phyloP scores from a whole-genome alignment of 2,888 invertebrate genomes.

The Mythimna vitellina region DNA sequence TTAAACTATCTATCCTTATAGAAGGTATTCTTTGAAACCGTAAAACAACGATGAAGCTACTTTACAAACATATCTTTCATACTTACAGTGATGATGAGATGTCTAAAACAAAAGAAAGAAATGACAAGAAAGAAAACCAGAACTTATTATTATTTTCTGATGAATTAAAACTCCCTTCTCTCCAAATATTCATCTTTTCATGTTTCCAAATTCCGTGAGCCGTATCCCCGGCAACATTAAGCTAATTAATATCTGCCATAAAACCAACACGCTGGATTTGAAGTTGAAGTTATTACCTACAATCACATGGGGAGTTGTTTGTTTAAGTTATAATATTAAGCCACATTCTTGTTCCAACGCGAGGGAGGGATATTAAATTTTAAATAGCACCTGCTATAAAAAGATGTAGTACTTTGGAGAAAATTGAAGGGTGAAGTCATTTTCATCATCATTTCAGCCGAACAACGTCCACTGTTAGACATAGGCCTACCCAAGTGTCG shows the following conservation, averaged over 20 bases:
- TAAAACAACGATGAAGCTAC: no score
- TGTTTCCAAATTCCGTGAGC: conserved; percentile 28
- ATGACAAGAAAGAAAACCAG: background rate
- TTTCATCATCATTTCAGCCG: background rate
- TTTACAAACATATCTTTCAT: no score
- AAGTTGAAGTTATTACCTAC: conserved; percentile 63
- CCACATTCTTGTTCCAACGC: conserved; percentile 27
- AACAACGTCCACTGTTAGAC: no score
- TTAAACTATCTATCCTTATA: no score
- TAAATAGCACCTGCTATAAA: conserved; percentile 37
- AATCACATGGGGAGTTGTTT: conserved; percentile 57
- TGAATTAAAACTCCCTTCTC: conserved; percentile 13
- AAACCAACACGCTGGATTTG: conserved; percentile 58
- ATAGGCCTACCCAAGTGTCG: no score
- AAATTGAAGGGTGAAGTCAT: background rate
- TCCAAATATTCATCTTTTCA: background rate
- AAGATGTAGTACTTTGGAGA: conserved; percentile 6
- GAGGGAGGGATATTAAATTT: conserved; percentile 39
- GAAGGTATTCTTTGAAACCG: no score
- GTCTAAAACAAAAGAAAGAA: background rate
- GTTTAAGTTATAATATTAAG: conserved; percentile 41
- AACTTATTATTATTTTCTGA: background rate
- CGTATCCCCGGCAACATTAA: conserved; percentile 24
- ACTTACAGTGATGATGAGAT: no score
- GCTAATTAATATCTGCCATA: conserved; percentile 70